Conservation (phyloP, 2,888 invertebrate genomes). For the Allacma fusca region DNA sequence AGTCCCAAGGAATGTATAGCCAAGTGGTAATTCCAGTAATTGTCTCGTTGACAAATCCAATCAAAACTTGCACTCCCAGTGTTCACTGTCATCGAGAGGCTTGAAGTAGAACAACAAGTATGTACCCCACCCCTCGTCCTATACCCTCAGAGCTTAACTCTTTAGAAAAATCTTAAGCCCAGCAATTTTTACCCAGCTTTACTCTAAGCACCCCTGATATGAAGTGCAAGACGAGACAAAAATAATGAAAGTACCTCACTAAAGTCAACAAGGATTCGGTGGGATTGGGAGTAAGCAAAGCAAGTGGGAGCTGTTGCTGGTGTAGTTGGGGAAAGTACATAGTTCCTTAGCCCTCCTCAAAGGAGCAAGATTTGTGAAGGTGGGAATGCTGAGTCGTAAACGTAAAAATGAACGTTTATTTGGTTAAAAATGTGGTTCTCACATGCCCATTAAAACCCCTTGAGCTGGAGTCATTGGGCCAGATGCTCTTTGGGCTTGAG, state of each 20-base stretch:
- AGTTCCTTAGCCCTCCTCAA: no score
- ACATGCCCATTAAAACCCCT: constrained; percentile 2
- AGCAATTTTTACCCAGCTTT: constrained; percentile 11
- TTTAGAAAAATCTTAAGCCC: constrained; percentile 12
- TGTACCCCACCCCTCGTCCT: neutral
- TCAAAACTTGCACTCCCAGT: neutral
- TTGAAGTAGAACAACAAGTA: neutral
- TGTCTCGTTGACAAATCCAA: constrained; percentile 16
- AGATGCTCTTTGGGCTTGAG: no score
- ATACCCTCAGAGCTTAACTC: neutral
- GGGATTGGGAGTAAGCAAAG: no score
- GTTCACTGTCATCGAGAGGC: neutral
- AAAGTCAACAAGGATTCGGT: no score
- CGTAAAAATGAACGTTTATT: constrained; percentile 16
- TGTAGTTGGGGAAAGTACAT: no score
- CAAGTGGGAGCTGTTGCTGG: no score
- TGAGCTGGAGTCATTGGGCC: neutral
- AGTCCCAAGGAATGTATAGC: neutral
- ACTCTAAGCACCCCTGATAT: neutral
- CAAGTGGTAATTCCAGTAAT: neutral
- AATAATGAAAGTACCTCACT: no score
- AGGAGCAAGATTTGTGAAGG: neutral
- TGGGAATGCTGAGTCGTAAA: constrained; percentile 5
- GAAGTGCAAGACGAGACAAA: neutral
- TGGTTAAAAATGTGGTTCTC: constrained; percentile 11